Percentiles rank a stretch among this genome's conserved stretches.
These are phyloP conservation scores for Urocynchramus pylzowi DNA, from an alignment of 2,113 vertebrate species.

Conservation along the genomic window DNA sequence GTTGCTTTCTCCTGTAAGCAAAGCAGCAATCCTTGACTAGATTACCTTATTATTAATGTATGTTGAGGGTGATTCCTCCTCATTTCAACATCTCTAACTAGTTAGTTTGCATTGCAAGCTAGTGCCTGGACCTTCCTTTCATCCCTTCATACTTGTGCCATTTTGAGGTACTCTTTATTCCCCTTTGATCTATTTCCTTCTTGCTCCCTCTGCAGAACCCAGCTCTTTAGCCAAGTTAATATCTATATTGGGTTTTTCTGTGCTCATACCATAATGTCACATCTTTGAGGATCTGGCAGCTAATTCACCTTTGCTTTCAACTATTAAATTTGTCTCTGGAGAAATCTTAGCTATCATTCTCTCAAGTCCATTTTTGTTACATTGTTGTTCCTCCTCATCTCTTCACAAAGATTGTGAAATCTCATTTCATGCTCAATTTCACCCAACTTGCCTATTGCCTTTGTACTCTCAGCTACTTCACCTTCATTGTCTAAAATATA, in stretches of 20 bases:
- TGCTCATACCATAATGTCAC: background rate
- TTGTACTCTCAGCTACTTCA: background rate
- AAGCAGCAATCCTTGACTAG: background rate
- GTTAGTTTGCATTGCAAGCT: background rate
- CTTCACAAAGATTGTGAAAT: conserved; percentile 18
- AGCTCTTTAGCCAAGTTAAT: background rate
- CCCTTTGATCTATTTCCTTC: background rate
- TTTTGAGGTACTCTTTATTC: background rate
- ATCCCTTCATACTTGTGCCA: background rate
- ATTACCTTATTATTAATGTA: background rate
- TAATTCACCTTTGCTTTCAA: conserved; percentile 1
- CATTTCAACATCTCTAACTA: background rate
- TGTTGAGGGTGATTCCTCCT: background rate
- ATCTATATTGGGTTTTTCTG: background rate
- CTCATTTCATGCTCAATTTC: conserved; percentile 62
- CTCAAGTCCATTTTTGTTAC: conserved; percentile 3
- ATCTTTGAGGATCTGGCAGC: background rate
- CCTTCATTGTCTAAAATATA: background rate
- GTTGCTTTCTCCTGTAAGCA: background rate
- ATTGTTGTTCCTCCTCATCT: background rate
- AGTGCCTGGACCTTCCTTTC: background rate
- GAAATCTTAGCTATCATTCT: background rate
- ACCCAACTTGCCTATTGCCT: conserved; percentile 25
- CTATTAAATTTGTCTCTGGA: background rate
- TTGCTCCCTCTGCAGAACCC: background rate